Evolutionary conservation across 2,888 invertebrate genomes (phyloP), one percentile per base, ranked within the genome.

Genomic region (Conus canariensis): DNA sequence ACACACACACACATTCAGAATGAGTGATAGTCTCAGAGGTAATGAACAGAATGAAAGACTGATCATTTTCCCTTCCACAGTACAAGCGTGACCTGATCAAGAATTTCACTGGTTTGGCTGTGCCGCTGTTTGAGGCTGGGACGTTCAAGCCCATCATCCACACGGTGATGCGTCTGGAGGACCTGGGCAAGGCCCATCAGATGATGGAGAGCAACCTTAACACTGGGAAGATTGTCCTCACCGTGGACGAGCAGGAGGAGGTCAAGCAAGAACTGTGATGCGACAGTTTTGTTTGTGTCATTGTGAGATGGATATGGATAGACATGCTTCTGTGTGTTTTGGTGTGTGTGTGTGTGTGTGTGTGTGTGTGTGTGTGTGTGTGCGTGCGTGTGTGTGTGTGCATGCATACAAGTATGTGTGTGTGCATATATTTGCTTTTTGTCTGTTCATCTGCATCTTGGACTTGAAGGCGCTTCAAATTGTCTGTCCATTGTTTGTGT

Each of bases 151-250:
- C 95, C 9, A 93, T 96, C 60, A 94, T 96, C 74, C 94, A 96
- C 90, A 92, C 92, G 22, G 93, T 94, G 14, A 93, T 95, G 60
- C 94, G 95, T 45, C 92, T 96, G 30, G 93, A 94, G 9, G 91
- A 95, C 64, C 93, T 96, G 22, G 92, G 93, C 6, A 94, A 95
- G 22, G 96, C 96, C 16, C 96, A 96, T 90, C 90, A 89, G 56
- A 87, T 92, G 85, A 96, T 96, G 95, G 96, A 96, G 89, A 91
- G 93, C 12, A 96, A 96, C 91, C 91, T 93, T 58, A 96, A 95
- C 90, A 94, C 94, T 8, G 96, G 96, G 6, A 96, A 96, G 92
- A 95, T 96, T 67, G 91, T 96, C 8, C 85, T 96, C 8, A 90
- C 93, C 90, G 93, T 96, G 14, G 60, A 91, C 10, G 90, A 93